Evolutionary conservation across 1,140 invertebrate genomes (phyloP), one percentile per base, ranked within the genome.

Genomic region (Samia ricini): DNA sequence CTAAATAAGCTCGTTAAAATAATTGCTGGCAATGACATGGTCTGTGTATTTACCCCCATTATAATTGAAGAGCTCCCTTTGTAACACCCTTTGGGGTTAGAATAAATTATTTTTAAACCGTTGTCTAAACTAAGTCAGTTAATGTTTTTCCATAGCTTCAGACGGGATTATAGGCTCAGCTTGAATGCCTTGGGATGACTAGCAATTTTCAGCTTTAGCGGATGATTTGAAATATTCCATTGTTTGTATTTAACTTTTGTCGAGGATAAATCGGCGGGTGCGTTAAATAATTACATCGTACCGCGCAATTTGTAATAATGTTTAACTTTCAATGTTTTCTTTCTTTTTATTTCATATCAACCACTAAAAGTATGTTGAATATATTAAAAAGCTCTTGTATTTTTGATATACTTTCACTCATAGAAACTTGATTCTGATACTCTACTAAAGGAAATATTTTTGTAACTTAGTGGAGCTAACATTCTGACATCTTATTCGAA

Each of bases 11-110:
- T 62, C 23, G 23, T 49, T 48, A 56, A 22, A 50, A 54, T 62
- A 62, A 62, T 62, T 56, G 54, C 54, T 24, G 20, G 15, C 52
- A 62, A 62, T 62, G 60, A 49, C 54, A 62, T 50, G 33, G 52
- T 33, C 56, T 59, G 20, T 59, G 49, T 49, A 57, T 49, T 63
- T 58, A 57, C 52, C 52, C n/a, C 52, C 52, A 55, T 55, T 24
- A 24, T 55, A 55, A 55, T 55, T 55, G 24, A 55, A 23, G 20
- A 8, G 23, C 15, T 55, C 52, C 52, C 21, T 23, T 23, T 24
- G 33, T 42, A 42, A 15, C 52, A 12, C 22, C 52, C 22, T 24
- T 5, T 24, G 52, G 52, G 52, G 52, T 55, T 55, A 55, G 52
- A 55, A 55, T 55, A 55, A 55, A 55, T 55, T 55, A 55, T 55